A percentile compares a stretch with the other conserved stretches of the same genome.
Conservation (phyloP, 2,113 vertebrate species). For the Platichthys stellatus region DNA sequence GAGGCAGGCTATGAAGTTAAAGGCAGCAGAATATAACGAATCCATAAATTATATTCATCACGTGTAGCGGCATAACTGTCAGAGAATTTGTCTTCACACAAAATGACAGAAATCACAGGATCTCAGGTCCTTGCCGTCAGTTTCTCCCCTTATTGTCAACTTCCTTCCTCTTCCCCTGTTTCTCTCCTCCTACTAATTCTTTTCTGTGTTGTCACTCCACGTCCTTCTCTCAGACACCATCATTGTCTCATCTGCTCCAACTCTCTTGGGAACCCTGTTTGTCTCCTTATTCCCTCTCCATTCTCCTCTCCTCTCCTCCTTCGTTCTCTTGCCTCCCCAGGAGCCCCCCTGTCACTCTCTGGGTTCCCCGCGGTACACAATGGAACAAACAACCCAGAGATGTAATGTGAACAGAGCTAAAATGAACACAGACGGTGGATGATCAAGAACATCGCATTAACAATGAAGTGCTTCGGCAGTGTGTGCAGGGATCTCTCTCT, state of each 20-base stretch:
- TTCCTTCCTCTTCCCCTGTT: constrained; percentile 33
- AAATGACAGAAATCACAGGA: constrained; percentile 12
- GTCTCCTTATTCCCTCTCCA: constrained; percentile 66
- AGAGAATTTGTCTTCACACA: constrained; percentile 11
- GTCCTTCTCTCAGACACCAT: constrained; percentile 61
- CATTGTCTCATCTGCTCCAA: constrained; percentile 62
- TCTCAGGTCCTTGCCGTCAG: constrained; percentile 46
- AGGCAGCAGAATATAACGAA: constrained; percentile 25
- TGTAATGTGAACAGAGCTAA: constrained; percentile 51
- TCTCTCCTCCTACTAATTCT: constrained; percentile 62
- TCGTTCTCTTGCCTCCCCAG: constrained; percentile 60
- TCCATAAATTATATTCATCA: constrained; percentile 32
- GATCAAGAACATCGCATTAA: constrained; percentile 32
- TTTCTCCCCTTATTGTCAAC: constrained; percentile 48
- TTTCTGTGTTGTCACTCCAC: constrained; percentile 66
- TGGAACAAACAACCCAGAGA: constrained; percentile 64
- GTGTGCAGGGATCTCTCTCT: constrained; percentile 6
- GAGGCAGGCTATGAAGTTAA: constrained; percentile 16
- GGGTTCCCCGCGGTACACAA: constrained; percentile 60
- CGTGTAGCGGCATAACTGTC: constrained; percentile 20
- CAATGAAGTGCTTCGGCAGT: constrained; percentile 27
- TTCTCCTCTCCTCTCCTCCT: constrained; percentile 44
- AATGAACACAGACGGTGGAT: constrained; percentile 38
- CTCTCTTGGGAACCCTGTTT: constrained; percentile 70
- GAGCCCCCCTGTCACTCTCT: constrained; percentile 74